Percentiles rank a stretch among this genome's conserved stretches.
Evolutionary conservation across 1,140 invertebrate species (phyloP).

Genomic region (Nasonia vitripennis): DNA sequence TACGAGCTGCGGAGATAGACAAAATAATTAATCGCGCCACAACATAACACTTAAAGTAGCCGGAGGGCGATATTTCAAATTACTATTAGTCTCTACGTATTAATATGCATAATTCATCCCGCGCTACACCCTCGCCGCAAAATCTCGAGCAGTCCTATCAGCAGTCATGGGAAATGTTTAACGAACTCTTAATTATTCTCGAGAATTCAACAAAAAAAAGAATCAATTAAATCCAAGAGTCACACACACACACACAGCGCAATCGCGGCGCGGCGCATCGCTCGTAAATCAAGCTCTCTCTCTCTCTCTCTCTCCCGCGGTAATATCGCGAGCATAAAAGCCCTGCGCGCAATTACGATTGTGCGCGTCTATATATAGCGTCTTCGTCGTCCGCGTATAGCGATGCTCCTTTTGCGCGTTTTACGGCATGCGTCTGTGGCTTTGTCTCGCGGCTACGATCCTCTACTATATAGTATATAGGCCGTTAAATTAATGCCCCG

Average conservation of each 20-base stretch:
- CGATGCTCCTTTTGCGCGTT: background rate
- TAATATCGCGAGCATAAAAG: background rate
- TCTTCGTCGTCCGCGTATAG: too few species aligned
- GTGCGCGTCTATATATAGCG: background rate
- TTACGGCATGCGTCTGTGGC: background rate
- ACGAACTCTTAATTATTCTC: background rate
- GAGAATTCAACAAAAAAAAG: too few species aligned
- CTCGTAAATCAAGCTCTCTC: background rate
- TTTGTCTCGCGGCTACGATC: background rate
- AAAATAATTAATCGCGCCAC: slow-evolving; percentile 30
- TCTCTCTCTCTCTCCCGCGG: background rate
- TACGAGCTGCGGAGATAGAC: too few species aligned
- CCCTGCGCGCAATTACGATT: background rate
- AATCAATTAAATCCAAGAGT: too few species aligned
- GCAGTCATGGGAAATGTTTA: background rate
- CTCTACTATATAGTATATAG: too few species aligned
- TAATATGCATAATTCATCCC: slow-evolving; percentile 40
- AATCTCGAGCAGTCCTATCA: background rate
- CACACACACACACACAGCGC: too few species aligned
- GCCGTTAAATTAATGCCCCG: too few species aligned
- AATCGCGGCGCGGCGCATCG: too few species aligned
- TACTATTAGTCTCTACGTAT: background rate
- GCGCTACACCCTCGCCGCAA: background rate
- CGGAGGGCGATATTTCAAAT: slow-evolving; percentile 40
- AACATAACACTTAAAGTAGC: background rate